A percentile compares a stretch with the other conserved stretches of the same genome.
Conservation (phyloP, 1,140 invertebrate genomes). For the Papilio helenus region DNA sequence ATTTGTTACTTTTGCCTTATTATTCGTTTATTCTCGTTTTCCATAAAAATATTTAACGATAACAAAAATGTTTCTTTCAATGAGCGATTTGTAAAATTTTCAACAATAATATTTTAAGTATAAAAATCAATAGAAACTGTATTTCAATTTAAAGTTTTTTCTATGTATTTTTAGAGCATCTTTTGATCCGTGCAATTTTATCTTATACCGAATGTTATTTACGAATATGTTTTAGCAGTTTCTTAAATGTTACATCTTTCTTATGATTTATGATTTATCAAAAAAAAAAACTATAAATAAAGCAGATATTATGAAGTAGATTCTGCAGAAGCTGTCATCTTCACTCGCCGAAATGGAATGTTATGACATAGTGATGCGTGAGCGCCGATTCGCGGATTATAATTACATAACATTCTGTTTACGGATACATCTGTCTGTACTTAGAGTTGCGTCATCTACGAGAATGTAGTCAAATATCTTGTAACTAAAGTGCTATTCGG, state of each 20-base stretch:
- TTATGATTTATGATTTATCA: background rate
- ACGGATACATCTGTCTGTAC: constrained; percentile 63
- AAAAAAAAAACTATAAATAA: constrained; percentile 32
- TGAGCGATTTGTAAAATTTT: background rate
- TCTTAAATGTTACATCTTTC: constrained; percentile 31
- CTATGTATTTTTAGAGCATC: background rate
- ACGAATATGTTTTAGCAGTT: constrained; percentile 11
- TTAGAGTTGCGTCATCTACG: constrained; percentile 65
- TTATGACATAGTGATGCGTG: constrained; percentile 55
- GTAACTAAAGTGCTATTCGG: constrained; percentile 78
- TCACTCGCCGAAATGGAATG: constrained; percentile 40
- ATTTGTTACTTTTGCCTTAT: background rate
- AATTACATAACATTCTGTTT: constrained; percentile 63
- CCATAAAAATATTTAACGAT: background rate
- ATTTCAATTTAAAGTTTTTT: background rate
- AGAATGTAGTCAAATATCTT: constrained; percentile 48
- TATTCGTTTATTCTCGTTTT: background rate
- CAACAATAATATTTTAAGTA: background rate
- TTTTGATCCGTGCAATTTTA: background rate
- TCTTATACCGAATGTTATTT: constrained; percentile 10
- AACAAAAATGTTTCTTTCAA: too few species aligned
- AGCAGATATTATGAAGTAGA: constrained; percentile 47
- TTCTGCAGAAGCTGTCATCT: constrained; percentile 42
- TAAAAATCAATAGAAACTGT: background rate
- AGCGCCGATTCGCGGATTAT: constrained; percentile 50